A percentile compares a stretch with the other conserved stretches of the same genome.
phyloP scores from a whole-genome alignment of 2,797 vertebrate genomes.

The Sebastes matsubarae region DNA sequence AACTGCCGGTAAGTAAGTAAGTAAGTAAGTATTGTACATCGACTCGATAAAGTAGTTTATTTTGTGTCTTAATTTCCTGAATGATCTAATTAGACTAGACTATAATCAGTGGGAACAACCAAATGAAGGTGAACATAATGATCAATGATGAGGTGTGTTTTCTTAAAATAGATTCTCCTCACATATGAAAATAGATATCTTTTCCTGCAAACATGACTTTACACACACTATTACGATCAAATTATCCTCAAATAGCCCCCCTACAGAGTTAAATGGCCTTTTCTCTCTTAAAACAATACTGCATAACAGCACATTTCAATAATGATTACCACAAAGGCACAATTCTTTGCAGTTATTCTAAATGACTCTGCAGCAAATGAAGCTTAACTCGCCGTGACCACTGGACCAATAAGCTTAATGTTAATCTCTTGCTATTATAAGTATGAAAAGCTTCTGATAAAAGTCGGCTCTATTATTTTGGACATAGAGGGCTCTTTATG shows the following conservation, averaged over 20 bases:
- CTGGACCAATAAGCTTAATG: slow-evolving; percentile 56
- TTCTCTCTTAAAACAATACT: slow-evolving; percentile 42
- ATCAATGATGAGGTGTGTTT: not conserved
- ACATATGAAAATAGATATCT: not conserved
- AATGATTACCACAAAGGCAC: slow-evolving; percentile 51
- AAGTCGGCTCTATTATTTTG: slow-evolving; percentile 48
- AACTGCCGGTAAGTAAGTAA: not conserved
- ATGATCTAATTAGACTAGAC: not conserved
- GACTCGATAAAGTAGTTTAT: not conserved
- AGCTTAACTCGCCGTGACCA: slow-evolving; percentile 58
- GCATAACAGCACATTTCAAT: slow-evolving; percentile 43
- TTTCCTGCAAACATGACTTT: not conserved
- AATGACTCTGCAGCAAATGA: slow-evolving; percentile 65
- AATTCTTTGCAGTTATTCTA: slow-evolving; percentile 51
- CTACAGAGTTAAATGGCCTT: slow-evolving; percentile 9
- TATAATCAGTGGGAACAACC: not conserved
- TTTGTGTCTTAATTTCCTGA: not conserved
- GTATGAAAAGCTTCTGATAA: slow-evolving; percentile 52
- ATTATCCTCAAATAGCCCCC: slow-evolving; percentile 28
- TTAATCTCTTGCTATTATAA: slow-evolving; percentile 60
- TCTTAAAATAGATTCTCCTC: not conserved
- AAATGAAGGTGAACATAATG: not conserved
- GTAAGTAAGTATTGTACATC: not conserved
- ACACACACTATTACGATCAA: slow-evolving; percentile 9
- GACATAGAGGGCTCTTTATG: slow-evolving; percentile 27